Base-by-base conservation (phyloP, 2,888 invertebrate species). In the Fabriciana adippe region DNA sequence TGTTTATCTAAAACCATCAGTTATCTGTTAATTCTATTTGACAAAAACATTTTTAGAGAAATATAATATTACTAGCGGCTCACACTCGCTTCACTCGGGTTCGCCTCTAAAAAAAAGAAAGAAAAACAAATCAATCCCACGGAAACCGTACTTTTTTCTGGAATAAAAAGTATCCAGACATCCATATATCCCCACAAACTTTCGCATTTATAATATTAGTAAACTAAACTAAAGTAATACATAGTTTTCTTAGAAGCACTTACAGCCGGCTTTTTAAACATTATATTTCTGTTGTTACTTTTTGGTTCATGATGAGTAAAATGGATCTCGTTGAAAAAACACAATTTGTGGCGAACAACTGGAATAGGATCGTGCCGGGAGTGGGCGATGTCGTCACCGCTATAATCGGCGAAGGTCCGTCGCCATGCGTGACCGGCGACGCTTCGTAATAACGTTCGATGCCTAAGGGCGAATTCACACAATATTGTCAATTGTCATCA, bases 331-430 rank as follows among this genome's bases (percentile, higher is more conserved):
- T 75, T 72, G 69, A 77, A 77, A 75, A 76, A 76, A 74, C 74
- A 72, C 68, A 69, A 76, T 77, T 75, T 75, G 73, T 75, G 67
- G 73, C 72, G 74, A 72, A 72, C 73, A 75, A 74, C 77, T 74
- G 72, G 74, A 74, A 72, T 74, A 75, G 75, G 78, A 76, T 75
- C 74, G 79, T 74, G 78, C 64, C 76, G 80, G 82, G 81, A 81
- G 80, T 76, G 77, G 72, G 78, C 78, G 84, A 88, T 91, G 87
- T 80, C 89, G 91, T 92, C 92, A 92, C 79, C 91, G 89, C 90
- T 90, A 89, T 87, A 86, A 84, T 77, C 82, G 83, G 78, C 83
- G 85, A 88, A 89, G 89, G 89, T 83, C 88, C 80, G 82, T 79
- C 78, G 78, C 73, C 80, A 78, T 80, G 79, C 80, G 81, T 77